Evolutionary conservation across 1,140 invertebrate genomes (phyloP).

Genomic region (Drosophila parvula): DNA sequence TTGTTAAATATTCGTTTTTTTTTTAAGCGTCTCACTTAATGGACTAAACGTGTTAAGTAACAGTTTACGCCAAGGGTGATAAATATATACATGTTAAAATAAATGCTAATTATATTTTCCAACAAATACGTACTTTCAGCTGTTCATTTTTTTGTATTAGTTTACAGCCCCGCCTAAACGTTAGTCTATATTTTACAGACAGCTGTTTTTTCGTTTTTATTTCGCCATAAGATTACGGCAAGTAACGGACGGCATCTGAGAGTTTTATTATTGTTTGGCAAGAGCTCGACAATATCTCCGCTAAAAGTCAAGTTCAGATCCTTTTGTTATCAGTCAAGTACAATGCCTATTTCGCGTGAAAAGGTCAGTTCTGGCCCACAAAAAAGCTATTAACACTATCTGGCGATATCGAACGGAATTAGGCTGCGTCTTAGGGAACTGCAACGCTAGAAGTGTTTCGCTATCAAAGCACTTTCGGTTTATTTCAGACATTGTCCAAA

Average conservation of each 20-base stretch:
- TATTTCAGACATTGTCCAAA: background rate
- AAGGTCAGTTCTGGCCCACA: conserved; percentile 28
- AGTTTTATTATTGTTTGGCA: conserved; percentile 4
- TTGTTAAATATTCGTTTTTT: background rate
- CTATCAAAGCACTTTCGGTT: conserved; percentile 6
- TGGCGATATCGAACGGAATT: background rate
- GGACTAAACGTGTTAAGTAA: background rate
- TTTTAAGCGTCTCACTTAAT: background rate
- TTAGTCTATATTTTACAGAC: background rate
- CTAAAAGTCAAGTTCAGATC: background rate
- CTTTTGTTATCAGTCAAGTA: conserved; percentile 18
- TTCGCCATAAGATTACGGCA: conserved; percentile 9
- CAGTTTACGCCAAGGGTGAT: background rate
- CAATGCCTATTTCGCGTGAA: background rate
- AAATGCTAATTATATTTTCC: background rate
- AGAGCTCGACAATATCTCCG: background rate
- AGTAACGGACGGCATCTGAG: conserved; percentile 12
- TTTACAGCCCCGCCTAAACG: background rate
- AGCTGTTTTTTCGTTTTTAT: background rate
- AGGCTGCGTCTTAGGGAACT: background rate
- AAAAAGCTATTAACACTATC: background rate
- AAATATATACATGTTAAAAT: background rate
- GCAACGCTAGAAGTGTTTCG: background rate
- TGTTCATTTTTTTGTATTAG: background rate
- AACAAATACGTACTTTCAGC: background rate